Conservation (phyloP, 1,140 invertebrate genomes). For the Cydia splendana region DNA sequence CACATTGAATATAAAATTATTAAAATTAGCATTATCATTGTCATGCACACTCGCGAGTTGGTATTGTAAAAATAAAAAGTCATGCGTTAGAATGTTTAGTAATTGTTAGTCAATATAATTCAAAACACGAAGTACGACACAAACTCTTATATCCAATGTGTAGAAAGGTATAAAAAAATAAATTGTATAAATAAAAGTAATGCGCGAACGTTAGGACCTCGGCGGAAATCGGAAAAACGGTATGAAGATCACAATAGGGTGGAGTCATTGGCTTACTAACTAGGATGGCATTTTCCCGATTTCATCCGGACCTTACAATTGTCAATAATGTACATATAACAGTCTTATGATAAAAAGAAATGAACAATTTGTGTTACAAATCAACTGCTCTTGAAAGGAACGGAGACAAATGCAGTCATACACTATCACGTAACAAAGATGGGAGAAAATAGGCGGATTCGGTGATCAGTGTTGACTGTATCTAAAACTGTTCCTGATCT, state of each 20-base stretch:
- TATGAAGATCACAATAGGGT: slow-evolving; percentile 45
- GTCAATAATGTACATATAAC: slow-evolving; percentile 33
- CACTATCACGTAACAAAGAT: slow-evolving; percentile 52
- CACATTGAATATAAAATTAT: slow-evolving; percentile 52
- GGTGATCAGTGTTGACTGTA: slow-evolving; percentile 60
- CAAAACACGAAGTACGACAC: slow-evolving; percentile 54
- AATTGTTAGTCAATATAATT: slow-evolving; percentile 75
- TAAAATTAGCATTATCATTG: slow-evolving; percentile 42
- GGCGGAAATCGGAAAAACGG: slow-evolving; percentile 67
- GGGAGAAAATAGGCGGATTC: slow-evolving; percentile 35
- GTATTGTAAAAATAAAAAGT: slow-evolving; percentile 65
- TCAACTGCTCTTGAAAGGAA: slow-evolving; percentile 45
- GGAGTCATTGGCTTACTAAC: slow-evolving; percentile 57
- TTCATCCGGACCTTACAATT: slow-evolving; percentile 58
- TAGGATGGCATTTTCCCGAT: slow-evolving; percentile 61
- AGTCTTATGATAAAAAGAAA: slow-evolving; percentile 36
- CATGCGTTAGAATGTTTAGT: slow-evolving; percentile 78
- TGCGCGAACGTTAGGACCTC: slow-evolving; percentile 54
- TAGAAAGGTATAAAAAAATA: slow-evolving; percentile 36
- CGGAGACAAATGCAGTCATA: slow-evolving; percentile 58
- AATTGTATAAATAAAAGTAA: slow-evolving; percentile 46
- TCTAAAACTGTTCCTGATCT: slow-evolving; percentile 50
- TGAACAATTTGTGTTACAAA: slow-evolving; percentile 52
- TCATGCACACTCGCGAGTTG: slow-evolving; percentile 77
- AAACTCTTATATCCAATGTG: slow-evolving; percentile 34